Percentiles rank a stretch among this genome's conserved stretches.
phyloP scores from a whole-genome alignment of 2,113 vertebrate species.

The Oryzias celebensis region DNA sequence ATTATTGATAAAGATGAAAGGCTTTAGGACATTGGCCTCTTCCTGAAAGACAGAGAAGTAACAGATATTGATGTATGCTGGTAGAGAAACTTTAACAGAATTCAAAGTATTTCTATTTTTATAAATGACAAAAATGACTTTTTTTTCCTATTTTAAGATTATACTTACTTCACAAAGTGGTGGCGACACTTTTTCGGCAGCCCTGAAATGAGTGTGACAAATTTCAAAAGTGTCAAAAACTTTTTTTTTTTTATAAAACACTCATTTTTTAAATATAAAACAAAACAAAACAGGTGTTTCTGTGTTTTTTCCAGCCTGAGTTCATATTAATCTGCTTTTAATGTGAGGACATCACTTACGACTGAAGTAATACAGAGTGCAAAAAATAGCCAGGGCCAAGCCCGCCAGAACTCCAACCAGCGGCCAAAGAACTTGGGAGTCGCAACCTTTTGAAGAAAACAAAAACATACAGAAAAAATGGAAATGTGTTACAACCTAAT shows the following conservation, averaged over 20 bases:
- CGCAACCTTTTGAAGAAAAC: constrained; percentile 52
- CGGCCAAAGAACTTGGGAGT: constrained; percentile 61
- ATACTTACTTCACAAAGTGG: constrained; percentile 70
- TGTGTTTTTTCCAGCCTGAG: neutral
- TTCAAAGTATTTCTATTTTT: neutral
- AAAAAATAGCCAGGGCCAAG: constrained; percentile 49
- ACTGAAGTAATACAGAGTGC: constrained; percentile 74
- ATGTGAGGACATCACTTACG: constrained; percentile 60
- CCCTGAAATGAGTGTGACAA: constrained; percentile 41
- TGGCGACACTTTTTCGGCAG: constrained; percentile 78
- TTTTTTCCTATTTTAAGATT: neutral
- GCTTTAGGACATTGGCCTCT: constrained; percentile 17
- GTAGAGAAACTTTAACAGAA: neutral
- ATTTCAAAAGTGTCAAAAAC: neutral
- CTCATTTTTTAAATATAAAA: neutral
- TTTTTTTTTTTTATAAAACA: too few relatives aligned
- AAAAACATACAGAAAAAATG: neutral
- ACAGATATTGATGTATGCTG: neutral
- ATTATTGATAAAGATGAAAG: neutral
- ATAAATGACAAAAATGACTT: neutral
- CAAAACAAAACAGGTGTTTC: neutral
- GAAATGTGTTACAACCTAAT: neutral
- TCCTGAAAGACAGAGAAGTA: constrained; percentile 37
- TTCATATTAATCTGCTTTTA: neutral
- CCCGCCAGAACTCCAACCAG: constrained; percentile 47